These are phyloP conservation scores for Eremophila alpestris DNA, from an alignment of 2,797 vertebrate species.

Conservation along the genomic window DNA sequence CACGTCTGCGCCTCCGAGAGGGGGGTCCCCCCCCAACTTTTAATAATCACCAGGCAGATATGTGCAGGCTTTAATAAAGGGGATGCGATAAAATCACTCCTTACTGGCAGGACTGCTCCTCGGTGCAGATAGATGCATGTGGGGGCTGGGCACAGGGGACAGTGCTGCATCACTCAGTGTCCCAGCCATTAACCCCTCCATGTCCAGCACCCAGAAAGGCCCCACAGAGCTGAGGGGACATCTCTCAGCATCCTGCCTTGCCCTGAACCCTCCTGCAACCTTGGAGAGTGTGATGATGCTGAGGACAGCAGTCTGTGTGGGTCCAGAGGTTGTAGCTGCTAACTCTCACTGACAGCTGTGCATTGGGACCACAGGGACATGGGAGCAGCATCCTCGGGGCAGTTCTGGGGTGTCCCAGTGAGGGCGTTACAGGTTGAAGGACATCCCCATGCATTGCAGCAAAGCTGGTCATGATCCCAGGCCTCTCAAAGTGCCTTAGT, in stretches of 20 bases:
- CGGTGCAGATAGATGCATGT: conserved; percentile 44
- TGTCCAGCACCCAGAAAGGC: not conserved
- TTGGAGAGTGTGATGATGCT: not conserved
- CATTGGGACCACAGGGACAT: not conserved
- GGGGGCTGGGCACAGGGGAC: conserved; percentile 48
- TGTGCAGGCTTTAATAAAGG: conserved; percentile 71
- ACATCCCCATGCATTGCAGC: not conserved
- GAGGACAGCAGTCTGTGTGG: not conserved
- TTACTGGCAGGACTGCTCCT: conserved; percentile 69
- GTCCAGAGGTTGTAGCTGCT: not conserved
- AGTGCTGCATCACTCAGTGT: conserved; percentile 19
- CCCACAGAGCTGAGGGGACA: not conserved
- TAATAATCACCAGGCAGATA: conserved; percentile 75
- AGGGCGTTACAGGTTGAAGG: not conserved
- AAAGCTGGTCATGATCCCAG: not conserved
- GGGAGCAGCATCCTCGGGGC: not conserved
- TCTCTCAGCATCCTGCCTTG: not conserved
- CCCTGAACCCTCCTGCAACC: not conserved
- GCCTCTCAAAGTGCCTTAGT: not conserved
- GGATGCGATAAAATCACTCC: conserved; percentile 68
- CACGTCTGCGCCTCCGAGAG: conserved; percentile 59
- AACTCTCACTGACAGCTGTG: not conserved
- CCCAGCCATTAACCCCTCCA: conserved; percentile 52
- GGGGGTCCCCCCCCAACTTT: conserved; percentile 55
- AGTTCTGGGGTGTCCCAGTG: not conserved